phyloP scores from a whole-genome alignment of 2,797 vertebrate species.

The Spea hammondii region DNA sequence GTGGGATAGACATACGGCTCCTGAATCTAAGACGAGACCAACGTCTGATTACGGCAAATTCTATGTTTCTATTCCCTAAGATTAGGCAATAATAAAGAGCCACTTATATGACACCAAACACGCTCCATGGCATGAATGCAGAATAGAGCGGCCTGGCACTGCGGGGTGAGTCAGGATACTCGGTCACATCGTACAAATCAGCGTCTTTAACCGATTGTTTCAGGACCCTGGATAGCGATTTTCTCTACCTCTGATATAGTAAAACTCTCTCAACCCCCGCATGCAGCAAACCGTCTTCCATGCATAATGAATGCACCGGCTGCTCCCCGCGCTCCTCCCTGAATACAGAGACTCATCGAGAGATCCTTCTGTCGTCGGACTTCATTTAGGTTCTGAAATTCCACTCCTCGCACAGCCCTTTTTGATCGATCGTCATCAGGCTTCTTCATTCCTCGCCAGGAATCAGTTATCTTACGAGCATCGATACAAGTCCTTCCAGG shows the following conservation, averaged over 20 bases:
- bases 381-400: conserved; percentile 55
- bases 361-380: conserved; percentile 55
- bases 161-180: too few species aligned
- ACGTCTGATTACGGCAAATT: too few species aligned
- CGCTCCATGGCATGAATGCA: too few species aligned
- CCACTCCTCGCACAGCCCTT: neutral
- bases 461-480: neutral
- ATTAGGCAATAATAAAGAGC: too few species aligned
- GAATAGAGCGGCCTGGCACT: too few species aligned
- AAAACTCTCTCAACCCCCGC: conserved; percentile 42
- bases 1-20: too few species aligned
- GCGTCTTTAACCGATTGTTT: neutral
- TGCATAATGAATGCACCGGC: conserved; percentile 65
- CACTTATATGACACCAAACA: too few species aligned
- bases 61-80: too few species aligned
- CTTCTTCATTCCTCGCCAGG: conserved; percentile 6
- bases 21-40: too few species aligned
- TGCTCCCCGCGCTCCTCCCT: conserved; percentile 3
- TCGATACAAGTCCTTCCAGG: too few species aligned
- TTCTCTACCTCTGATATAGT: conserved; percentile 31
- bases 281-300: conserved; percentile 66
- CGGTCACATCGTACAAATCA: too few species aligned
- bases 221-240: neutral
- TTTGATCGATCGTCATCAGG: conserved; percentile 43
- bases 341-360: conserved; percentile 61